Evolutionary conservation across 2,797 vertebrate genomes (phyloP).

Genomic region (Heteromormyrus szaboi): DNA sequence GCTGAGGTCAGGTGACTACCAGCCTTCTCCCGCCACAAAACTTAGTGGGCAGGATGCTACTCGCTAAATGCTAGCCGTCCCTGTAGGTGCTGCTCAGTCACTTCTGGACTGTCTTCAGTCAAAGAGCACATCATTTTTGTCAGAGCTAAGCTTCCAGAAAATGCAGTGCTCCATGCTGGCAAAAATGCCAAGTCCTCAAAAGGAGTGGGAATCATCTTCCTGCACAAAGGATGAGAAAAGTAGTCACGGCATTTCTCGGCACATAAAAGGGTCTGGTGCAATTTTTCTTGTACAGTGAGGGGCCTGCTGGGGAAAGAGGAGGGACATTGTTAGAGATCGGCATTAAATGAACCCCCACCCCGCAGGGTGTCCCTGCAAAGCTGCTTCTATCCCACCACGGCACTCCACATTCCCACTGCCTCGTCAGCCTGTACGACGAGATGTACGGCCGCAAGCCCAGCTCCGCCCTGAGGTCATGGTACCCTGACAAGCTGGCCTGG

Average conservation of each 20-base stretch:
- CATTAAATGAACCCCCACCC: constrained; percentile 13
- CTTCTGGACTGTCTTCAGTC: neutral
- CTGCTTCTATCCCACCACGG: constrained; percentile 56
- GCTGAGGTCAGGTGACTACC: constrained; percentile 55
- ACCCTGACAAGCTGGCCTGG: constrained; percentile 50
- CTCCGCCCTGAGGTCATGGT: constrained; percentile 50
- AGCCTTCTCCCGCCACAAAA: neutral
- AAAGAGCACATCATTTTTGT: neutral
- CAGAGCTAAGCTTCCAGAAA: neutral
- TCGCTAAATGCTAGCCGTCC: neutral
- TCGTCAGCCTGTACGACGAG: constrained; percentile 65
- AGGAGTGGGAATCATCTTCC: neutral
- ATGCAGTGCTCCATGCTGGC: neutral
- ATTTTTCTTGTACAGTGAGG: neutral
- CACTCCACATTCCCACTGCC: constrained; percentile 44
- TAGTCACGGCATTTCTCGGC: neutral
- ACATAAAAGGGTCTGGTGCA: neutral
- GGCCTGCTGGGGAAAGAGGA: neutral
- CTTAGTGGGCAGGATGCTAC: neutral
- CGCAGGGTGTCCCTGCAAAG: constrained; percentile 64
- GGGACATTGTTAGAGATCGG: neutral
- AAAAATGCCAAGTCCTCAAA: neutral
- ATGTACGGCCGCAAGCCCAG: constrained; percentile 47
- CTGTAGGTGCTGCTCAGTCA: neutral
- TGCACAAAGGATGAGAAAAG: neutral